phyloP scores from a whole-genome alignment of 2,113 vertebrate genomes.

The Clarias macrocephalus region DNA sequence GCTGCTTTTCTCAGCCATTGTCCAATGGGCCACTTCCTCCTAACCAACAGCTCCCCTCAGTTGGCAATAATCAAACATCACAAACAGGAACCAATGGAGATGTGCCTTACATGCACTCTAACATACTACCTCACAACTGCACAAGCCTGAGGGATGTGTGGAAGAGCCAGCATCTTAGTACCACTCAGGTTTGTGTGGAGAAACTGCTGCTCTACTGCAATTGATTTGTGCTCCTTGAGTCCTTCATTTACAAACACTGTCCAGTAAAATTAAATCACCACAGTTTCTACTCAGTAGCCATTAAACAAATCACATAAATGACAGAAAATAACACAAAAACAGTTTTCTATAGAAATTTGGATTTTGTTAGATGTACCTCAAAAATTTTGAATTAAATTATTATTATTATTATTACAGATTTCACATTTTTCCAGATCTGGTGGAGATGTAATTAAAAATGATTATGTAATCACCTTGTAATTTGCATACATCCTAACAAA shows the following conservation, averaged over 20 bases:
- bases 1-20: conserved; percentile 65
- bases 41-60: conserved; percentile 81
- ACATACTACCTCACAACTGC: conserved; percentile 99
- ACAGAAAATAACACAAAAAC: not conserved
- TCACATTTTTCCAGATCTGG: not conserved
- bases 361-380: not conserved
- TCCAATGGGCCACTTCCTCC: conserved; percentile 88
- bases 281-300: not conserved
- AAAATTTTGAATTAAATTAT: not conserved
- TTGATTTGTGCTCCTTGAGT: not conserved
- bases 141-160: conserved; percentile 93
- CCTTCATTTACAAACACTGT: not conserved
- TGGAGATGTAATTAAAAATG: too few relatives aligned
- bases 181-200: conserved; percentile 86
- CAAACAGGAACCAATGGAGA: conserved; percentile 95
- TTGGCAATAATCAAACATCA: conserved; percentile 87
- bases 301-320: not conserved
- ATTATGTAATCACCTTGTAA: not conserved
- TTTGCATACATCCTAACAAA: too few relatives aligned
- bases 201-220: not conserved
- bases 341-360: not conserved
- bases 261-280: not conserved
- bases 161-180: conserved; percentile 91
- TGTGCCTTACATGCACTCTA: conserved; percentile 98
- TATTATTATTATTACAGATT: not conserved